Evolutionary conservation across 2,888 invertebrate genomes (phyloP).

Genomic region (Galeopsomyia nigrocyanea): DNA sequence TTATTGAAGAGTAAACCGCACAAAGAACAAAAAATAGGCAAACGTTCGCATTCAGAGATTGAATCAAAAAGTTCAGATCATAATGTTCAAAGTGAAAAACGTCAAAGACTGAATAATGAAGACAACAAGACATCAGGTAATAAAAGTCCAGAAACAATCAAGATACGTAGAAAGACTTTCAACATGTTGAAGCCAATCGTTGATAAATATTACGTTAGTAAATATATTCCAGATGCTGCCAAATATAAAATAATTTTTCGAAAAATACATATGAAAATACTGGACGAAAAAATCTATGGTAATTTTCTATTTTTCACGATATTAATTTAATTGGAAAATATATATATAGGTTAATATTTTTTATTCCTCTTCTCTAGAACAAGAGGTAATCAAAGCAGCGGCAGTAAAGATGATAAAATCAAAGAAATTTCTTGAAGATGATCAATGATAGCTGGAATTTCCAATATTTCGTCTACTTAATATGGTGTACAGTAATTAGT

Average conservation of each 20-base stretch:
- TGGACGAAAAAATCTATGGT: slow-evolving; percentile 58
- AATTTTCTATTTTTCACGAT: slow-evolving; percentile 29
- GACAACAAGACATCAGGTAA: slow-evolving; percentile 6
- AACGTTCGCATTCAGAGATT: slow-evolving; percentile 28
- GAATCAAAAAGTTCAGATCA: slow-evolving; percentile 22
- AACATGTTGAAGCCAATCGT: slow-evolving; percentile 58
- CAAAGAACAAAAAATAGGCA: slow-evolving; percentile 14
- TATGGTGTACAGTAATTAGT: too few relatives aligned
- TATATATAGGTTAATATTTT: slow-evolving; percentile 8
- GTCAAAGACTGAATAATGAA: slow-evolving; percentile 44
- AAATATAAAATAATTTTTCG: slow-evolving; percentile 58
- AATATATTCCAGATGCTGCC: slow-evolving; percentile 59
- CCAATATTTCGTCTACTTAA: too few relatives aligned
- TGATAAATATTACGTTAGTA: slow-evolving; percentile 58
- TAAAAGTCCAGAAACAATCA: slow-evolving; percentile 36
- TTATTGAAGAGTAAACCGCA: not conserved
- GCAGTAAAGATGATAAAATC: slow-evolving; percentile 45
- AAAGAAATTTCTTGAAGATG: slow-evolving; percentile 40
- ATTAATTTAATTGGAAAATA: slow-evolving; percentile 12
- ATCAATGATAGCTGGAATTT: not conserved
- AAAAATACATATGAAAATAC: slow-evolving; percentile 57
- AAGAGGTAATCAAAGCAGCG: slow-evolving; percentile 61
- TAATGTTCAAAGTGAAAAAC: slow-evolving; percentile 51
- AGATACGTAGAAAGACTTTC: slow-evolving; percentile 48
- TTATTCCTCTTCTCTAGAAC: slow-evolving; percentile 71